phyloP scores from a whole-genome alignment of 2,797 vertebrate genomes.

The Stomatorhinus walkeri region DNA sequence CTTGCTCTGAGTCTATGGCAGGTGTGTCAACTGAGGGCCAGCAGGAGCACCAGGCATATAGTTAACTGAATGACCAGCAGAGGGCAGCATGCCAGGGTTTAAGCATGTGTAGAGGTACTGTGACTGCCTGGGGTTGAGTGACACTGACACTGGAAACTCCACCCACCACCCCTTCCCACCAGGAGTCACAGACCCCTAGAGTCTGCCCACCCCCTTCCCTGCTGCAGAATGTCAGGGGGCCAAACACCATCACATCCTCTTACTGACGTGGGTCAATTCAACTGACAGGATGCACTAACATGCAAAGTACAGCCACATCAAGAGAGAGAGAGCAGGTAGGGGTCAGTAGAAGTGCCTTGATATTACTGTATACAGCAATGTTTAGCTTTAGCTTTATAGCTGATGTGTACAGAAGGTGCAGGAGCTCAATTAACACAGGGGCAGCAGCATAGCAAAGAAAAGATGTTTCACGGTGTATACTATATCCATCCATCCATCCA shows the following conservation, averaged over 20 bases:
- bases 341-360: conserved; percentile 45
- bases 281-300: conserved; percentile 53
- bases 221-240: conserved; percentile 18
- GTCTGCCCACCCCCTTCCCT: conserved; percentile 26
- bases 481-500: background rate
- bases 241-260: conserved; percentile 48
- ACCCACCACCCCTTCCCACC: conserved; percentile 59
- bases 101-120: conserved; percentile 70
- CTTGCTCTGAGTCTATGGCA: conserved; percentile 52
- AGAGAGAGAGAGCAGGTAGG: conserved; percentile 11
- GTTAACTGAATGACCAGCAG: conserved; percentile 68
- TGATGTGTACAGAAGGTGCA: background rate
- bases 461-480: background rate
- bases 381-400: background rate
- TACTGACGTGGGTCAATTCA: conserved; percentile 46
- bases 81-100: conserved; percentile 62
- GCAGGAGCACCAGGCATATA: conserved; percentile 62
- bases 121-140: conserved; percentile 56
- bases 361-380: background rate
- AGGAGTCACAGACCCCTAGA: conserved; percentile 56
- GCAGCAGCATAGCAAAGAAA: background rate
- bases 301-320: conserved; percentile 55
- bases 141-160: conserved; percentile 48
- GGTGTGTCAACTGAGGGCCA: conserved; percentile 61
- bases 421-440: background rate